Conservation (phyloP, 2,113 vertebrate species). For the Chelonoidis abingdonii region DNA sequence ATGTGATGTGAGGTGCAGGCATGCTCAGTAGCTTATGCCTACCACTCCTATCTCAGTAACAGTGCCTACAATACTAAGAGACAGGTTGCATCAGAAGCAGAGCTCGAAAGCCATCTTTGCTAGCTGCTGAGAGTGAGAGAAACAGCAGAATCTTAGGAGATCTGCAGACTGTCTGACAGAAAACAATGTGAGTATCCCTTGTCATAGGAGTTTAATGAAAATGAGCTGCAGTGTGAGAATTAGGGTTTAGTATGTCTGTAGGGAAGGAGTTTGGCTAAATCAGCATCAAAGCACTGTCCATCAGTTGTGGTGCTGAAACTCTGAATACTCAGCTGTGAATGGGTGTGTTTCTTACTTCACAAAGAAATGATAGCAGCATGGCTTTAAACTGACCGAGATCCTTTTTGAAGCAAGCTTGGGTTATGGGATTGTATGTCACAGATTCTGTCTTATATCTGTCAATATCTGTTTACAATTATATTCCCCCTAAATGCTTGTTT, state of each 20-base stretch:
- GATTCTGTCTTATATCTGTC: neutral
- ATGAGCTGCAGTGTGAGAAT: neutral
- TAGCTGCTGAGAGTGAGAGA: neutral
- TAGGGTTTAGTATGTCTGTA: neutral
- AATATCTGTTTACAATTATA: neutral
- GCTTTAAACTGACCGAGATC: neutral
- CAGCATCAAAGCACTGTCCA: neutral
- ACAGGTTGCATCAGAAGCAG: constrained; percentile 37
- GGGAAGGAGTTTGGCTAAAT: neutral
- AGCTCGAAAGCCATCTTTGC: constrained; percentile 72
- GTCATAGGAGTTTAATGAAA: neutral
- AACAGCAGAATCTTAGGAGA: neutral
- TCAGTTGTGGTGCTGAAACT: constrained; percentile 12
- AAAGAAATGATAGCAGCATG: neutral
- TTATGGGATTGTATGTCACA: neutral
- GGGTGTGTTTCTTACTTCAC: neutral
- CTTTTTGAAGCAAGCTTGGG: neutral
- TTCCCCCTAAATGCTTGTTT: neutral
- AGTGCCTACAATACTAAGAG: constrained; percentile 39
- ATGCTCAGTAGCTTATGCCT: constrained; percentile 73
- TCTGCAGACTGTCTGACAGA: neutral
- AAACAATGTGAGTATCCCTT: constrained; percentile 60
- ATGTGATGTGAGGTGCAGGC: constrained; percentile 56
- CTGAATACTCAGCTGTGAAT: neutral
- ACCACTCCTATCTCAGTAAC: constrained; percentile 59